These are phyloP conservation scores for Atta texana DNA, from an alignment of 1,140 invertebrate species.

Conservation along the genomic window DNA sequence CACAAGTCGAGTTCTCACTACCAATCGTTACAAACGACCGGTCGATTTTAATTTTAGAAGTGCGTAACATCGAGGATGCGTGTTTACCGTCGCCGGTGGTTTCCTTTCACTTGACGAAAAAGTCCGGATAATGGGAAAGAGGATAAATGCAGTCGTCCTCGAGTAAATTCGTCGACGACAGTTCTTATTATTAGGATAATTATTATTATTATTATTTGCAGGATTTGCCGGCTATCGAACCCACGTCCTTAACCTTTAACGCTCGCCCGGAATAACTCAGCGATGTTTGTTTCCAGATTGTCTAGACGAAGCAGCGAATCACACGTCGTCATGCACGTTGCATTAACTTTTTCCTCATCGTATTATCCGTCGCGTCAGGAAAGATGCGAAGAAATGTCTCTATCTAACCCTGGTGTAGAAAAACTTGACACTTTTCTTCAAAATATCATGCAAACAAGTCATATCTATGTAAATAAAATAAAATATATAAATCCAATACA, in stretches of 20 bases:
- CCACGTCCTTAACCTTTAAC: conserved; percentile 75
- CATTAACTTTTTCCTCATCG: conserved; percentile 42
- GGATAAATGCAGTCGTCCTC: conserved; percentile 54
- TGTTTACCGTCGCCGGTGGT: conserved; percentile 52
- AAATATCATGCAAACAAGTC: not conserved
- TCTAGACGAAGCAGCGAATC: conserved; percentile 61
- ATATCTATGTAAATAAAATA: not conserved
- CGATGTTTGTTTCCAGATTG: conserved; percentile 65
- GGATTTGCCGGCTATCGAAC: conserved; percentile 69
- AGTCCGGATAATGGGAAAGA: conserved; percentile 34
- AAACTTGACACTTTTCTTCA: not conserved
- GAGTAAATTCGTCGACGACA: conserved; percentile 44
- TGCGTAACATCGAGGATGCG: conserved; percentile 60
- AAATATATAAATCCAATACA: not conserved
- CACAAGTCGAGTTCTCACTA: conserved; percentile 3
- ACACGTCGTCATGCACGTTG: conserved; percentile 21
- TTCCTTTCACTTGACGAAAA: conserved; percentile 66
- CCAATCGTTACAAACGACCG: conserved; percentile 40
- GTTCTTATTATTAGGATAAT: conserved; percentile 24
- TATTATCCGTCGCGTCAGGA: conserved; percentile 15
- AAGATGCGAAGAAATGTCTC: not conserved
- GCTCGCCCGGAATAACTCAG: conserved; percentile 63
- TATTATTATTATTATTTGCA: conserved; percentile 1
- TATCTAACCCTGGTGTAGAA: not conserved
- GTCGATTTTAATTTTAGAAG: conserved; percentile 70